A percentile compares a stretch with the other conserved stretches of the same genome.
Evolutionary conservation across 2,113 vertebrate genomes (phyloP).

Genomic region (Albula goreensis): DNA sequence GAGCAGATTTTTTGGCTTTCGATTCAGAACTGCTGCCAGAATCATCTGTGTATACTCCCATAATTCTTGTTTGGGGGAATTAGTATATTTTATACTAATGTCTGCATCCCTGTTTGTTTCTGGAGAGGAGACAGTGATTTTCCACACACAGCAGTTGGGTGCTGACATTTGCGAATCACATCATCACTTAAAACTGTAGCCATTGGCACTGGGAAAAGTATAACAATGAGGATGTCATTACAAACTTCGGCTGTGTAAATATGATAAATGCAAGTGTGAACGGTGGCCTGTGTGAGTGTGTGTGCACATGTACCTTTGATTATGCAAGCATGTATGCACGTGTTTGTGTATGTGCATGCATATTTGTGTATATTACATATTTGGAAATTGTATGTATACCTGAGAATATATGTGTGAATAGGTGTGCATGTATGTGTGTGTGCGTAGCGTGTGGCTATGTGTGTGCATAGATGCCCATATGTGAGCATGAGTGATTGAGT

Average conservation of each 20-base stretch:
- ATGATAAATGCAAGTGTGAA: not conserved
- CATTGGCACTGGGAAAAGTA: not conserved
- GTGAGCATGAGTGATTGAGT: not conserved
- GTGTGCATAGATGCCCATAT: not conserved
- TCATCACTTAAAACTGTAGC: not conserved
- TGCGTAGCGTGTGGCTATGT: not conserved
- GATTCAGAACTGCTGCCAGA: not conserved
- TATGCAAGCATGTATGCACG: not conserved
- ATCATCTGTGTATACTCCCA: not conserved
- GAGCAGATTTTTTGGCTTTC: slow-evolving; percentile 1
- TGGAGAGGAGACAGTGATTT: not conserved
- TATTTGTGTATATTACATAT: not conserved
- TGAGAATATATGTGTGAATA: no score
- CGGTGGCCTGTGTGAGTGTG: not conserved
- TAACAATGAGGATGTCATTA: not conserved
- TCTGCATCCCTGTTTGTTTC: not conserved
- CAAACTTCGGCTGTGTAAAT: not conserved
- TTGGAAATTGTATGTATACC: not conserved
- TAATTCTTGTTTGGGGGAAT: not conserved
- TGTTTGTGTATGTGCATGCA: not conserved
- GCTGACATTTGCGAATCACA: not conserved
- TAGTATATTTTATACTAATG: not conserved
- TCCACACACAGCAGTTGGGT: not conserved
- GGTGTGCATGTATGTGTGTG: not conserved
- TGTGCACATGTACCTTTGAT: not conserved